These are phyloP conservation scores for Periplaneta americana DNA, from an alignment of 1,140 invertebrate genomes.

Conservation along the genomic window DNA sequence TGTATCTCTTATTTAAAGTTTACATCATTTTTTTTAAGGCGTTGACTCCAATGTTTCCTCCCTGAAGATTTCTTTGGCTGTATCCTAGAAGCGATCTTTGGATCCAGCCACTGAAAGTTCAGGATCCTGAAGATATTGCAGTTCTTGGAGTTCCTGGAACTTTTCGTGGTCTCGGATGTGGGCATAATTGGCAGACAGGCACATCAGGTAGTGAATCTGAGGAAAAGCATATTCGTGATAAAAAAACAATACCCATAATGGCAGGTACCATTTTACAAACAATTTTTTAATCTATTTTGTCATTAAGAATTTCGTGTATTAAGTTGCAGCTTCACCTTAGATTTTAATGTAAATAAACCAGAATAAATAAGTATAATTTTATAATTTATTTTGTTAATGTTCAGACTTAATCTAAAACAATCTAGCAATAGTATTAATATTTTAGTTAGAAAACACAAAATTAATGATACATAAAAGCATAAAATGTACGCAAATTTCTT, in stretches of 20 bases:
- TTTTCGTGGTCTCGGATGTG: conserved; percentile 92
- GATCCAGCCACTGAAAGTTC: conserved; percentile 42
- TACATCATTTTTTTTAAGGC: too few species aligned
- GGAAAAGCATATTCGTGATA: conserved; percentile 23
- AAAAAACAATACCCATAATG: background rate
- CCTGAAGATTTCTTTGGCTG: conserved; percentile 8
- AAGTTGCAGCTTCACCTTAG: too few species aligned
- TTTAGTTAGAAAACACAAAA: too few species aligned
- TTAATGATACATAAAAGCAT: too few species aligned
- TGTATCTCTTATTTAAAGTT: too few species aligned
- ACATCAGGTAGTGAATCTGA: conserved; percentile 88
- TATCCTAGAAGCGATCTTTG: conserved; percentile 34
- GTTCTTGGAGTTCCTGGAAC: conserved; percentile 83
- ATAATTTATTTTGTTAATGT: too few species aligned
- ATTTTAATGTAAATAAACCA: too few species aligned
- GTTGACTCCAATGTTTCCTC: background rate
- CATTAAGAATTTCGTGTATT: background rate
- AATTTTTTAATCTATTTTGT: background rate
- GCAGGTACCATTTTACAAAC: background rate
- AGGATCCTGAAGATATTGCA: conserved; percentile 77
- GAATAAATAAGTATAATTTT: too few species aligned
- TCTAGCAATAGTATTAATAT: too few species aligned
- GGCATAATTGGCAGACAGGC: conserved; percentile 90
- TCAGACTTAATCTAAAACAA: too few species aligned
- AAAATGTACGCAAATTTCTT: too few species aligned